A percentile compares a stretch with the other conserved stretches of the same genome.
Conservation (phyloP, 2,797 vertebrate genomes). For the Myotis findleyi region DNA sequence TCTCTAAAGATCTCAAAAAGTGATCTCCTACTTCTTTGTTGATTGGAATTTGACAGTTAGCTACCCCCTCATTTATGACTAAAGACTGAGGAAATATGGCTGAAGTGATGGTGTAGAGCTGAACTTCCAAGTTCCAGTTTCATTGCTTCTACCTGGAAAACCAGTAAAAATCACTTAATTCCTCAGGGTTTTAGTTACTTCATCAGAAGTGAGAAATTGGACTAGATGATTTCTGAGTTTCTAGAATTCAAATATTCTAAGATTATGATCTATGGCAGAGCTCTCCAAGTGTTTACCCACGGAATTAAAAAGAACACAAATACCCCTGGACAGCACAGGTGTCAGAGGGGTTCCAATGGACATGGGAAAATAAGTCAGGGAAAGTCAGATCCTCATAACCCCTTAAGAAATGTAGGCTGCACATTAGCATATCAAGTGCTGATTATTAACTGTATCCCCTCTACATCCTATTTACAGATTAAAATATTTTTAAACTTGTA, state of each 20-base stretch:
- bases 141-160: background rate
- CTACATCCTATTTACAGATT: background rate
- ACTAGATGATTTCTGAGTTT: background rate
- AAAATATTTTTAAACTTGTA: background rate
- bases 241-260: background rate
- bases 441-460: background rate
- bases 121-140: background rate
- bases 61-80: background rate
- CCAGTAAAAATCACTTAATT: background rate
- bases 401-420: background rate
- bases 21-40: background rate
- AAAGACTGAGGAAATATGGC: background rate
- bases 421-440: background rate
- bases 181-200: background rate
- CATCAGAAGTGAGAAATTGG: background rate
- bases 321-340: background rate
- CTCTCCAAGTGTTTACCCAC: background rate
- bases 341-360: background rate
- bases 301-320: background rate
- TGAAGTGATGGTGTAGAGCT: background rate
- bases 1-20: background rate
- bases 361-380: background rate
- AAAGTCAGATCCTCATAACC: background rate
- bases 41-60: background rate
- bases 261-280: background rate